phyloP scores from a whole-genome alignment of 1,140 invertebrate species.

The Euborellia annulipes region DNA sequence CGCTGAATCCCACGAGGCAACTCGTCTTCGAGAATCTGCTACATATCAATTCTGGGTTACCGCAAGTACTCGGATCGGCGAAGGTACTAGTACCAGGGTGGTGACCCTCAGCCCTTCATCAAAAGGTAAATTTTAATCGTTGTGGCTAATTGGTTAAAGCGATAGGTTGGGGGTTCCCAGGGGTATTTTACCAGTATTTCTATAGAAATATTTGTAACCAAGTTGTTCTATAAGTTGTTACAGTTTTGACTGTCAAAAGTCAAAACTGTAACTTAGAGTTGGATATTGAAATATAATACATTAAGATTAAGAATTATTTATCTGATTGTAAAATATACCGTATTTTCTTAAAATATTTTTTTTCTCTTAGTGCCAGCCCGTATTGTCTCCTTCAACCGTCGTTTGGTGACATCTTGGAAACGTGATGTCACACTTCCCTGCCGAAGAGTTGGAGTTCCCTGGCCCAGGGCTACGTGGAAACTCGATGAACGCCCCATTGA shows the following conservation, averaged over 20 bases:
- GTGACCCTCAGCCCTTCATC: constrained; percentile 59
- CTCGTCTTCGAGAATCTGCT: constrained; percentile 49
- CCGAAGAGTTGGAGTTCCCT: constrained; percentile 60
- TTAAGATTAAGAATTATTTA: too few species aligned
- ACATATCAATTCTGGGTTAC: constrained; percentile 69
- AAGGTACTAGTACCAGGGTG: constrained; percentile 59
- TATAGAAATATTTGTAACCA: too few species aligned
- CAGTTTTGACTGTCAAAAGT: background rate
- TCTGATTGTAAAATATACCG: too few species aligned
- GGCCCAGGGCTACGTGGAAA: constrained; percentile 55
- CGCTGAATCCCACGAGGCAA: constrained; percentile 51
- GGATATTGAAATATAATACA: too few species aligned
- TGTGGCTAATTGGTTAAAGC: too few species aligned
- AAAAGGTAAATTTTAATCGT: constrained; percentile 44
- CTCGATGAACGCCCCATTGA: constrained; percentile 16
- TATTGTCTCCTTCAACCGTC: constrained; percentile 64
- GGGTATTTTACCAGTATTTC: too few species aligned
- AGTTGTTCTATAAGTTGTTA: too few species aligned
- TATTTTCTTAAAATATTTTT: too few species aligned
- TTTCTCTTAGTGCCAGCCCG: constrained; percentile 47
- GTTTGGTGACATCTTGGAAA: constrained; percentile 68
- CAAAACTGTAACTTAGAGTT: background rate
- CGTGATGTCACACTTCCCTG: constrained; percentile 63
- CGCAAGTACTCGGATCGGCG: constrained; percentile 62
- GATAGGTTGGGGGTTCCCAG: too few species aligned